Percentiles rank a stretch among this genome's conserved stretches.
Evolutionary conservation across 2,888 invertebrate species (phyloP).

Genomic region (Eupithecia tripunctaria): DNA sequence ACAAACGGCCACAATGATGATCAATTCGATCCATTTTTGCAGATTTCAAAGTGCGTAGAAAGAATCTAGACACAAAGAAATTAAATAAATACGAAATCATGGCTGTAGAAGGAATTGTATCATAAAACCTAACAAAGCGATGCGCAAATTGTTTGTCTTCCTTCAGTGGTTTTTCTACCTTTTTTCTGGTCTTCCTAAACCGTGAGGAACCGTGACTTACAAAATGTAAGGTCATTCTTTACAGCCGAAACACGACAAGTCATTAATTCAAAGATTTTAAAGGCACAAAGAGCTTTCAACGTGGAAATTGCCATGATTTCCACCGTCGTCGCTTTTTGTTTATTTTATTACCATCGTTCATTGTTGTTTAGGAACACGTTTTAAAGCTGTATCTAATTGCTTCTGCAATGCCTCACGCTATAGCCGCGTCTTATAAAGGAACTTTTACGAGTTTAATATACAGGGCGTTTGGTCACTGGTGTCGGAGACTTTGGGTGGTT

Average conservation of each 20-base stretch:
- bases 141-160: background rate
- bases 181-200: background rate
- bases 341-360: conserved; percentile 11
- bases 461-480: too few relatives aligned
- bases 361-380: conserved; percentile 6
- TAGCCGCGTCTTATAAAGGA: background rate
- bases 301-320: conserved; percentile 13
- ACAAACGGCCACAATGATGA: background rate
- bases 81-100: background rate
- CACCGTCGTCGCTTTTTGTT: conserved; percentile 1
- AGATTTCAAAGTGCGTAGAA: background rate
- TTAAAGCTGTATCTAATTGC: background rate
- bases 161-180: background rate
- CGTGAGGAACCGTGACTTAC: conserved; percentile 15
- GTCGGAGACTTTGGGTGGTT: too few relatives aligned
- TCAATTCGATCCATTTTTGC: background rate
- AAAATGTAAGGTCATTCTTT: conserved; percentile 21
- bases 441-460: background rate
- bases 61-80: background rate
- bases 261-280: conserved; percentile 11
- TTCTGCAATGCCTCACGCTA: background rate
- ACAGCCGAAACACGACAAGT: conserved; percentile 26
- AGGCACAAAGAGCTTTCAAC: conserved; percentile 14
- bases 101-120: background rate
- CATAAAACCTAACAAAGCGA: background rate